Evolutionary conservation across 2,888 invertebrate genomes (phyloP).

Genomic region (Chaetogeoica ovagalla): DNA sequence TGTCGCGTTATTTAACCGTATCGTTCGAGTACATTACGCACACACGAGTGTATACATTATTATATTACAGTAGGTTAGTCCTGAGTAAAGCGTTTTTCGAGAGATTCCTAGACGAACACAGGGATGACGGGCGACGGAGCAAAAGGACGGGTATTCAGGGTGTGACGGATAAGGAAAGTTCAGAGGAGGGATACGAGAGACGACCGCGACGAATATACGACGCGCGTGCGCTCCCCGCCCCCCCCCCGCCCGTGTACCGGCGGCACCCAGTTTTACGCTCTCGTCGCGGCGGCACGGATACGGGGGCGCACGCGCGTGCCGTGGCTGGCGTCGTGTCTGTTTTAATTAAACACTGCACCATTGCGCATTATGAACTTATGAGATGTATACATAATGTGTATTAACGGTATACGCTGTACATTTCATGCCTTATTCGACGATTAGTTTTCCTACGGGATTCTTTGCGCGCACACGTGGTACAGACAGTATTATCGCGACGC

Average conservation of each 20-base stretch:
- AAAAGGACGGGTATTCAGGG: too few relatives aligned
- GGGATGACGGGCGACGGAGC: too few relatives aligned
- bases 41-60: not conserved
- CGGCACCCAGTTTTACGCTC: not conserved
- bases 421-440: not conserved
- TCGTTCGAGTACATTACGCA: not conserved
- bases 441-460: slow-evolving; percentile 35
- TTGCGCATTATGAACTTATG: slow-evolving; percentile 15
- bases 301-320: not conserved
- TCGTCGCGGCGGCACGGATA: not conserved
- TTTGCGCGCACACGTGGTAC: not conserved
- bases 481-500: not conserved
- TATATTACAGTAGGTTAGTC: too few relatives aligned
- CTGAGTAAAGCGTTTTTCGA: too few relatives aligned
- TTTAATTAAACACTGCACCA: slow-evolving; percentile 34
- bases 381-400: not conserved
- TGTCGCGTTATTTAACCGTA: not conserved
- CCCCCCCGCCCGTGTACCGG: too few relatives aligned
- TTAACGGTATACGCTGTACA: not conserved
- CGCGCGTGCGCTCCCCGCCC: too few relatives aligned
- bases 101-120: too few relatives aligned
- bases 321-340: slow-evolving; percentile 5
- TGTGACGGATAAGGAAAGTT: too few relatives aligned
- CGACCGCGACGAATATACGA: too few relatives aligned
- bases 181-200: too few relatives aligned